Base-by-base conservation (phyloP, 2,888 invertebrate genomes). In the Hipparchia semele region DNA sequence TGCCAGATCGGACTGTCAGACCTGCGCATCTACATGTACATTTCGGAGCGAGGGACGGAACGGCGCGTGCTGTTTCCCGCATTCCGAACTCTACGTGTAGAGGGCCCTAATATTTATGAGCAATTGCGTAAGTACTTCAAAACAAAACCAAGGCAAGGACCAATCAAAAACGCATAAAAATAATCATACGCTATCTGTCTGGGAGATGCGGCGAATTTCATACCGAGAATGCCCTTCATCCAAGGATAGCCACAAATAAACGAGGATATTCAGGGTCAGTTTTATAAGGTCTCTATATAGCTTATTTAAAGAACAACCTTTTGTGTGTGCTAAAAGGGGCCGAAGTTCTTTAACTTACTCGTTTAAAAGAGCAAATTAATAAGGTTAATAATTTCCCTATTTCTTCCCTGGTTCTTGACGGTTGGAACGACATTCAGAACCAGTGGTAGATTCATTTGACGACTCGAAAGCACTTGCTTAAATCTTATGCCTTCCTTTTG, bases 121-220 rank as follows among this genome's bases (percentile, higher is more conserved):
- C 53, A 53, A 65, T 71, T 23, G 68, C 56, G 58, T 53, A 61
- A 71, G 10, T 53, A 51, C 61, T 59, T 69, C 45, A 74, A 79
- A 77, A 76, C 65, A 71, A 75, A 80, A 80, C 78, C 81, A 81
- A 82, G 80, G 79, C 86, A 86, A 86, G 84, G 83, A 80, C 83
- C 80, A 86, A 90, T 90, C 83, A 88, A 88, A 86, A 87, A 82
- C 83, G 73, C 86, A 87, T 88, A 82, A 85, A 85, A 82, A 79
- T 85, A 87, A 83, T 84, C 78, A 78, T 70, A 62, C 58, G 23
- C 77, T 79, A 59, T 69, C 58, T 69, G 56, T 59, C 79, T 81
- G 71, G 81, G 82, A 85, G 84, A 87, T 84, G 81, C 80, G 83
- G 83, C 80, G 78, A 87, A 83, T 88, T 86, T 83, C 87, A 84